phyloP scores from a whole-genome alignment of 2,888 invertebrate species.

The Dromius quadrimaculatus region DNA sequence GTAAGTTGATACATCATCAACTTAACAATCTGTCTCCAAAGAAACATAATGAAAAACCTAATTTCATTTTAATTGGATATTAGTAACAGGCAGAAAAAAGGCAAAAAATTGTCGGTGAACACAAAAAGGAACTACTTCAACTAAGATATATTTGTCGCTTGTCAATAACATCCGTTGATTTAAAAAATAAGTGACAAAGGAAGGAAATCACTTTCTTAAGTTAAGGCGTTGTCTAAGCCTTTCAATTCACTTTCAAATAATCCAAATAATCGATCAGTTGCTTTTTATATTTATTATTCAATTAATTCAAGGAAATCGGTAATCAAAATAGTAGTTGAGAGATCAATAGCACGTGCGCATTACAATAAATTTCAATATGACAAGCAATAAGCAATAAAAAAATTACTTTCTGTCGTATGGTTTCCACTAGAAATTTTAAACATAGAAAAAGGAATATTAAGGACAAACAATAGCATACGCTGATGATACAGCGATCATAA shows the following conservation, averaged over 20 bases:
- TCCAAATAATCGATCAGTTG: constrained; percentile 34
- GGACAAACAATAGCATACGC: no score
- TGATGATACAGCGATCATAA: no score
- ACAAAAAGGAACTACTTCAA: no score
- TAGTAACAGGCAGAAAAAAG: not conserved
- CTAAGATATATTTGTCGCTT: not conserved
- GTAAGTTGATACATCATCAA: constrained; percentile 12
- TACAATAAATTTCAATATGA: not conserved
- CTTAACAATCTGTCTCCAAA: not conserved
- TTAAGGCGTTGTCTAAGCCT: not conserved
- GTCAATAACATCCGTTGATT: not conserved
- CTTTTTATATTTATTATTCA: constrained; percentile 24
- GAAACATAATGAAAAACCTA: not conserved
- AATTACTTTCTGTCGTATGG: no score
- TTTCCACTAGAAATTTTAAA: no score
- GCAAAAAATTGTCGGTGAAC: not conserved
- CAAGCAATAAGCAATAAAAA: no score
- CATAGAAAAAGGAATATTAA: no score
- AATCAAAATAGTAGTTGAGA: constrained; percentile 26
- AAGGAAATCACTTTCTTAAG: constrained; percentile 31
- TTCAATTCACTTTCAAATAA: constrained; percentile 44
- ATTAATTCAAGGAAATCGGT: constrained; percentile 26
- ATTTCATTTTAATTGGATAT: not conserved
- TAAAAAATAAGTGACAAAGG: constrained; percentile 2
- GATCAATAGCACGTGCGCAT: constrained; percentile 6